phyloP scores from a whole-genome alignment of 1,140 invertebrate genomes.

The Colletes latitarsis region DNA sequence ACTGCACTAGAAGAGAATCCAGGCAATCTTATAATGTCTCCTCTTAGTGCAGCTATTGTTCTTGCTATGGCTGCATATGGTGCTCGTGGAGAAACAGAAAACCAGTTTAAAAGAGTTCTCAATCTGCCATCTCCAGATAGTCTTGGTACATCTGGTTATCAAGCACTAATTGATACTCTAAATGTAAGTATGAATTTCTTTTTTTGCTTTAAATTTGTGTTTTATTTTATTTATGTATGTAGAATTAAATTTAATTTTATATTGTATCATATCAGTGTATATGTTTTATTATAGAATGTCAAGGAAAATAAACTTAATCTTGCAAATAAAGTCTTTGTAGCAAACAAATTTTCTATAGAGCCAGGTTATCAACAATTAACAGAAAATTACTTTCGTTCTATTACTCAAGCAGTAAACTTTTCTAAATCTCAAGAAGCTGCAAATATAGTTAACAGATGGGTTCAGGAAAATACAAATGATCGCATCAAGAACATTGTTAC shows the following conservation, averaged over 20 bases:
- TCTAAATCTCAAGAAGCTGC: slow-evolving; percentile 60
- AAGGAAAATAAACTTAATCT: slow-evolving; percentile 69
- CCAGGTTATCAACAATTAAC: slow-evolving; percentile 58
- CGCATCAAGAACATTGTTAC: slow-evolving; percentile 82
- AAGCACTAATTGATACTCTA: slow-evolving; percentile 61
- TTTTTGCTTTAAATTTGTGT: slow-evolving; percentile 2
- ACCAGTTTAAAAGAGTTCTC: slow-evolving; percentile 64
- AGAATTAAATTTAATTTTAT: background rate
- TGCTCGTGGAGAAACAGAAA: slow-evolving; percentile 66
- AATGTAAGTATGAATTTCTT: slow-evolving; percentile 63
- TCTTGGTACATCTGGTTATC: slow-evolving; percentile 54
- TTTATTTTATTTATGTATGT: background rate
- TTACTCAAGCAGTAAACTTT: slow-evolving; percentile 75
- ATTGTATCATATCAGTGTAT: background rate
- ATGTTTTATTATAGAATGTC: slow-evolving; percentile 61
- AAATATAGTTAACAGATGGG: slow-evolving; percentile 82
- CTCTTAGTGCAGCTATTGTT: slow-evolving; percentile 68
- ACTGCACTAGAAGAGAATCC: slow-evolving; percentile 33
- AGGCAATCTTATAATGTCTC: slow-evolving; percentile 70
- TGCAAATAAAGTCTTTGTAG: slow-evolving; percentile 73
- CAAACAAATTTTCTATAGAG: slow-evolving; percentile 52
- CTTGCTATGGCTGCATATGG: slow-evolving; percentile 74
- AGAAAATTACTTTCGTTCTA: slow-evolving; percentile 59
- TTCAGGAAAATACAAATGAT: slow-evolving; percentile 80
- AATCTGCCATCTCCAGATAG: slow-evolving; percentile 60